Evolutionary conservation across 2,797 vertebrate genomes (phyloP).

Genomic region (Microtus obscurus): DNA sequence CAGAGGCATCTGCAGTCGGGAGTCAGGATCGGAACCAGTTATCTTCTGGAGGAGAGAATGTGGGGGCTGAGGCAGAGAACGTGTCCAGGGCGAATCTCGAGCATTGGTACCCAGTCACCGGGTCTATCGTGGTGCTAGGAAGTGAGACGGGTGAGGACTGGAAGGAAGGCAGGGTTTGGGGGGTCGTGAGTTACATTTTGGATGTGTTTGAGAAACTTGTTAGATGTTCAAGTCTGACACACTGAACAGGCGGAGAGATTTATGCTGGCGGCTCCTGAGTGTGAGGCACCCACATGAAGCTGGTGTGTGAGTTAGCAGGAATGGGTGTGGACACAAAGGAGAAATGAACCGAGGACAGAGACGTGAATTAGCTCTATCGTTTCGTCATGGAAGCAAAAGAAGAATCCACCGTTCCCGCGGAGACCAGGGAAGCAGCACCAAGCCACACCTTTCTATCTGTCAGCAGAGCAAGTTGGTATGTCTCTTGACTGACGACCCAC

Average conservation of each 20-base stretch:
- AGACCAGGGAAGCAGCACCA: too few species aligned
- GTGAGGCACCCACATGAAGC: neutral
- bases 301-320: neutral
- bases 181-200: neutral
- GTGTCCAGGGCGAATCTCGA: neutral
- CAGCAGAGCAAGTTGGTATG: neutral
- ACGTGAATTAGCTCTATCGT: fast-evolving
- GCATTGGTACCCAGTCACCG: neutral
- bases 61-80: neutral
- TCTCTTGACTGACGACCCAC: neutral
- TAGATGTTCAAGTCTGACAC: neutral
- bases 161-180: neutral
- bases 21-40: neutral
- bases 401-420: too few species aligned
- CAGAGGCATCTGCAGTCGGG: neutral
- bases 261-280: neutral
- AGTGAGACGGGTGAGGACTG: neutral
- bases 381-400: neutral
- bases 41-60: neutral
- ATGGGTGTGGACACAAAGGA: neutral
- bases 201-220: neutral
- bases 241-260: neutral
- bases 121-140: neutral
- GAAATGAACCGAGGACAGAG: too few species aligned
- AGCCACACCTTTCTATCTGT: neutral